Base-by-base conservation (phyloP, 2,113 vertebrate genomes). In the Oxyruncus cristatus region DNA sequence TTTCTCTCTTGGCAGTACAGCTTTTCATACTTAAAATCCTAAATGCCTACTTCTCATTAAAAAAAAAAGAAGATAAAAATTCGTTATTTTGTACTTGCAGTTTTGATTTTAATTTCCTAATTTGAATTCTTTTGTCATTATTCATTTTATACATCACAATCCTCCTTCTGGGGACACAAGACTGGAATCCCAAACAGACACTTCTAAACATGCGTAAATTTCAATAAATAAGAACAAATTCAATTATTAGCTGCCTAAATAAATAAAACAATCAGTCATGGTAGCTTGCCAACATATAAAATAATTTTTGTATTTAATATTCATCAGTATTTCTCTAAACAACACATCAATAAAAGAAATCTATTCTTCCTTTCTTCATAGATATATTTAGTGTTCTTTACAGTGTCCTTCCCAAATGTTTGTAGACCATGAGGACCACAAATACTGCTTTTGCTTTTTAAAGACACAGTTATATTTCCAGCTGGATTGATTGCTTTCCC, bases 401-500 rank as follows among this genome's bases (percentile, higher is more conserved):
- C 50, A 91, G n/a, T 73, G 33, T 35, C 39, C 89, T 79, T 84
- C 73, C 26, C 61, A 59, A 85, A 55, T 80, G 67, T 75, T 75
- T 77, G 76, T 22, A 95, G 52, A 49, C 58, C 32, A 79, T 12
- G 53, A 58, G 30, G 44, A 72, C 74, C 72, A 92, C 85, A 92
- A 92, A 59, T 19, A 89, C 23, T 47, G 58, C 1, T 62, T 75
- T n/a, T 88, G 39, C 28, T 96, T 90, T 68, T 95, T 94, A 41
- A 32, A 93, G 91, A 85, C 94, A 71, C 3, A 20, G 61, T 72
- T 90, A 33, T 14, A 92, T 86, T 78, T 89, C 86, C 58, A 94
- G 67, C 32, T 70, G 82, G 61, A 92, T 76, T 88, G 92, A 92
- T 84, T 81, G 52, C 53, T 92, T 96, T 88, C 78, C 83, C 89